Base-by-base conservation (phyloP, 1,140 invertebrate species). In the Diorhabda elongata region DNA sequence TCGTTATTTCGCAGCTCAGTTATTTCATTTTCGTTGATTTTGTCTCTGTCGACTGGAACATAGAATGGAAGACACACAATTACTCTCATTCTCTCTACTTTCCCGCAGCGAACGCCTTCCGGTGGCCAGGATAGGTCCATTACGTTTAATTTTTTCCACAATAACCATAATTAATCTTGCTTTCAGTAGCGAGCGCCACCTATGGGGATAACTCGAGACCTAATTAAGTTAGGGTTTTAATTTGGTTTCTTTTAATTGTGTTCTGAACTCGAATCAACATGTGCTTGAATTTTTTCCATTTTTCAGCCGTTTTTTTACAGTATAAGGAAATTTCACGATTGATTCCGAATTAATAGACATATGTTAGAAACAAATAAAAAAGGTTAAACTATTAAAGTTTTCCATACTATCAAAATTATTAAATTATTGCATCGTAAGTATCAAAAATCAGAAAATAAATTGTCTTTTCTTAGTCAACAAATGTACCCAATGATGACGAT, bases 71-170 rank as follows among this genome's bases (percentile, higher is more conserved):
- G 47, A 6, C 6, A n/a, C n/a, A n/a, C 47, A 52, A 52, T 52
- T 52, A 52, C 47, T 52, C 47, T 52, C n/a, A 52, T 52, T 52
- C 47, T n/a, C 47, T n/a, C 47, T 52, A 52, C 47, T 6, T 26
- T 52, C 47, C 47, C 47, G 47, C 47, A 8, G 47, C 6, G 47
- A 52, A n/a, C 3, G n/a, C 47, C 47, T 52, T 52, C 47, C 47
- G 47, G 47, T 52, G n/a, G 6, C 47, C 47, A 52, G 47, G 47
- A 52, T 52, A n/a, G 47, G 47, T 3, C 47, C 47, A 52, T 52
- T 52, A 52, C 47, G 47, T 52, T 52, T 52, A 52, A 52, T 52
- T 52, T 52, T 52, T 52, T 52, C 47, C 47, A 52, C 47, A 52
- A 52, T 52, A 52, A 52, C 47, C 47, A 52, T 52, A 52, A 52